Percentiles rank a stretch among this genome's conserved stretches.
phyloP scores from a whole-genome alignment of 2,888 invertebrate genomes.

The Cepaea hortensis region DNA sequence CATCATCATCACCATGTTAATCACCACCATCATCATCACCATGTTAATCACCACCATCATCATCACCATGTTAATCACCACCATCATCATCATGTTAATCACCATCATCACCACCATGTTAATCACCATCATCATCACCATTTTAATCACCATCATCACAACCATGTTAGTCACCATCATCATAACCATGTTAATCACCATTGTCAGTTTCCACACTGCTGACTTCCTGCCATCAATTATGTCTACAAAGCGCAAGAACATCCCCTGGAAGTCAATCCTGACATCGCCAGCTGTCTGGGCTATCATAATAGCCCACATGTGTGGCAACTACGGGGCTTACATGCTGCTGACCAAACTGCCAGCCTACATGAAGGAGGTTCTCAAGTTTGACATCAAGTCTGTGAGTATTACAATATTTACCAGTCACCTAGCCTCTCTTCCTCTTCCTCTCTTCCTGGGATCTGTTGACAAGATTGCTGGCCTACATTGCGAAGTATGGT shows the following conservation, averaged over 20 bases:
- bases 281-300: constrained; percentile 78
- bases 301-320: constrained; percentile 78
- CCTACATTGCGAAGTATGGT: neutral
- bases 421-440: neutral
- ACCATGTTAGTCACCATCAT: neutral
- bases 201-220: neutral
- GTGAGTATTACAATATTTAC: constrained; percentile 52
- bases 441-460: neutral
- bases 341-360: constrained; percentile 71
- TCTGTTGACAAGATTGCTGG: neutral
- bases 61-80: too few relatives aligned
- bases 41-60: too few relatives aligned
- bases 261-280: constrained; percentile 77
- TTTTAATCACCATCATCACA: too few relatives aligned
- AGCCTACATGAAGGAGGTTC: constrained; percentile 71
- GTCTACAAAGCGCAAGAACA: constrained; percentile 32
- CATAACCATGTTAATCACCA: constrained; percentile 8
- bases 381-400: constrained; percentile 71
- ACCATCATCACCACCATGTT: too few relatives aligned
- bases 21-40: too few relatives aligned
- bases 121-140: too few relatives aligned
- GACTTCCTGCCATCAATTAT: neutral
- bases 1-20: too few relatives aligned
- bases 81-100: too few relatives aligned
- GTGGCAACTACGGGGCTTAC: constrained; percentile 77